Conservation (phyloP, 2,113 vertebrate species). For the Triplophysa rosa region DNA sequence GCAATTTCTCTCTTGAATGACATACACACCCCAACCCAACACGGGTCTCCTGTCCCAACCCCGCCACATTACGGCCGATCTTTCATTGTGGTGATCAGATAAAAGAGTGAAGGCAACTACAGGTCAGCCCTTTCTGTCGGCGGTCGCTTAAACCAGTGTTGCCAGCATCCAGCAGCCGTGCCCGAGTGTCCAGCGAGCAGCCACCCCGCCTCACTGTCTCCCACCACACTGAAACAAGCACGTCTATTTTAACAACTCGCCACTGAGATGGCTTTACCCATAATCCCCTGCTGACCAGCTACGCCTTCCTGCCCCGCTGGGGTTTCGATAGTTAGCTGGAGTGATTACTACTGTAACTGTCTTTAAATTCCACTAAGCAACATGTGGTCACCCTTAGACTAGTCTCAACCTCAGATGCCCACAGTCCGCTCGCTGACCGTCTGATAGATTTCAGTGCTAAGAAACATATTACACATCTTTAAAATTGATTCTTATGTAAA, state of each 20-base stretch:
- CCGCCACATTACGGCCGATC: slow-evolving; percentile 3
- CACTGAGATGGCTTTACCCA: slow-evolving; percentile 53
- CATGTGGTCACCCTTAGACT: slow-evolving; percentile 56
- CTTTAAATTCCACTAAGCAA: slow-evolving; percentile 52
- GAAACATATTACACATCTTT: too few relatives aligned
- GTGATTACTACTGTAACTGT: slow-evolving; percentile 49
- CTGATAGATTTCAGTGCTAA: not conserved
- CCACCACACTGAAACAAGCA: slow-evolving; percentile 42
- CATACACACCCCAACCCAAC: not conserved
- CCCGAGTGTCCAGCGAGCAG: slow-evolving; percentile 38
- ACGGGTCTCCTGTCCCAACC: slow-evolving; percentile 54
- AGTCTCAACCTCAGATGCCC: slow-evolving; percentile 12
- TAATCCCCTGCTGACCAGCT: slow-evolving; percentile 70
- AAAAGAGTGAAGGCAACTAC: slow-evolving; percentile 58
- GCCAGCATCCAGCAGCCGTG: slow-evolving; percentile 62
- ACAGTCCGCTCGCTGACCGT: slow-evolving; percentile 10
- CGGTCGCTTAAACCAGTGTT: slow-evolving; percentile 62
- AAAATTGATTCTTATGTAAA: too few relatives aligned
- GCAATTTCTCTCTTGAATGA: slow-evolving; percentile 5
- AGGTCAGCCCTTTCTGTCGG: slow-evolving; percentile 70
- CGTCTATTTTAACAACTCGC: slow-evolving; percentile 47
- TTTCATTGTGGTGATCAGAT: slow-evolving; percentile 67
- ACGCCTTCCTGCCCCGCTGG: slow-evolving; percentile 49
- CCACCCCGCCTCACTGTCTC: slow-evolving; percentile 37
- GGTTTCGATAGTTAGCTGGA: slow-evolving; percentile 49